phyloP scores from a whole-genome alignment of 2,797 vertebrate genomes.

The Pterois miles region DNA sequence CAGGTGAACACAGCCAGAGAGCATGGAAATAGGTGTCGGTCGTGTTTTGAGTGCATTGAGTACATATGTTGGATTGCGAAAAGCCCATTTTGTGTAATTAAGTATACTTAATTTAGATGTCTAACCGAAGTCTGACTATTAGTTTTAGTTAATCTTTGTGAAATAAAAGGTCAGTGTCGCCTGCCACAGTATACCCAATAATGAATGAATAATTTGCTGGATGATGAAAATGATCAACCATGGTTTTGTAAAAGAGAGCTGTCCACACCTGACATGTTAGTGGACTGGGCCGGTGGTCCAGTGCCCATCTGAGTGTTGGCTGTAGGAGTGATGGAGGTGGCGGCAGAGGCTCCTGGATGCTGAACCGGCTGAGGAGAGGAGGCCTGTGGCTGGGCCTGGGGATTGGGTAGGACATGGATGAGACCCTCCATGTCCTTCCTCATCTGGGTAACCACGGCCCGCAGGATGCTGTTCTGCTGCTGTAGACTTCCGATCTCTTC shows the following conservation, averaged over 20 bases:
- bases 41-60: too few species aligned
- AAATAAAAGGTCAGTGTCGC: not conserved
- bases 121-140: not conserved
- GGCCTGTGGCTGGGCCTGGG: not conserved
- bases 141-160: not conserved
- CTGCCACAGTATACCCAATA: not conserved
- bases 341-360: not conserved
- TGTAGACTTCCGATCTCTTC: constrained; percentile 83
- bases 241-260: not conserved
- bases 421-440: constrained; percentile 90
- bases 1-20: too few species aligned
- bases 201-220: too few species aligned
- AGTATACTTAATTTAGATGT: too few species aligned
- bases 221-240: not conserved
- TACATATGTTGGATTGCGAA: too few species aligned
- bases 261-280: constrained; percentile 52
- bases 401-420: constrained; percentile 21
- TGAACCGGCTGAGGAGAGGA: not conserved
- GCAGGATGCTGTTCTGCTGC: constrained; percentile 87
- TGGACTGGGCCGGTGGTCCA: not conserved
- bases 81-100: too few species aligned
- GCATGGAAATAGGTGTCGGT: too few species aligned
- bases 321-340: not conserved
- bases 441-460: constrained; percentile 87
- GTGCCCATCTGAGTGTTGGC: constrained; percentile 3